phyloP scores from a whole-genome alignment of 64 coral and sea anemone species.

The Anthopleura sola region DNA sequence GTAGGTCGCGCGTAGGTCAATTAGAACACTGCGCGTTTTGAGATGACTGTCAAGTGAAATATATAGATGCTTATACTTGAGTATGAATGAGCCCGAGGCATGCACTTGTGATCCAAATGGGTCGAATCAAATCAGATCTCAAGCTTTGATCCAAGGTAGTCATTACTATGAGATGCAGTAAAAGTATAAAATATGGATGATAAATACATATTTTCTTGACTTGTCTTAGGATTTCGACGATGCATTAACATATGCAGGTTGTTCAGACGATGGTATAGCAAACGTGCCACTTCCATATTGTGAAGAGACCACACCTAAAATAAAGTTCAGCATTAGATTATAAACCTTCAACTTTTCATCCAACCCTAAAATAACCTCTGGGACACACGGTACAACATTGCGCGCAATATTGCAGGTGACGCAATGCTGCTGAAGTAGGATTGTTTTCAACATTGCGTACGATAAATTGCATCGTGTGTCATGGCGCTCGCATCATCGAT shows the following conservation, averaged over 20 bases:
- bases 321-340: background rate
- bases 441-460: too few species aligned
- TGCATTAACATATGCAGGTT: background rate
- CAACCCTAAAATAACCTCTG: too few species aligned
- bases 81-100: background rate
- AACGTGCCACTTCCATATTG: constrained; percentile 35
- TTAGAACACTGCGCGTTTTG: background rate
- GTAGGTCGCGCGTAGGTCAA: too few species aligned
- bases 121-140: background rate
- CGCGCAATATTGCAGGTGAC: too few species aligned
- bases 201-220: background rate
- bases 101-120: background rate
- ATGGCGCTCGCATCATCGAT: too few species aligned
- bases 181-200: background rate
- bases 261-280: constrained; percentile 24
- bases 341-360: too few species aligned
- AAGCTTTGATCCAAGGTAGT: background rate
- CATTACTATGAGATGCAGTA: background rate
- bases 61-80: background rate
- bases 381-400: too few species aligned
- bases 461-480: too few species aligned
- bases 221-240: constrained; percentile 3
- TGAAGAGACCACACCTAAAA: constrained; percentile 42
- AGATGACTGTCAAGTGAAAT: background rate
- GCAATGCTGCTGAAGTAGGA: too few species aligned